Base-by-base conservation (phyloP, 2,797 vertebrate species). In the Staurois parvus region DNA sequence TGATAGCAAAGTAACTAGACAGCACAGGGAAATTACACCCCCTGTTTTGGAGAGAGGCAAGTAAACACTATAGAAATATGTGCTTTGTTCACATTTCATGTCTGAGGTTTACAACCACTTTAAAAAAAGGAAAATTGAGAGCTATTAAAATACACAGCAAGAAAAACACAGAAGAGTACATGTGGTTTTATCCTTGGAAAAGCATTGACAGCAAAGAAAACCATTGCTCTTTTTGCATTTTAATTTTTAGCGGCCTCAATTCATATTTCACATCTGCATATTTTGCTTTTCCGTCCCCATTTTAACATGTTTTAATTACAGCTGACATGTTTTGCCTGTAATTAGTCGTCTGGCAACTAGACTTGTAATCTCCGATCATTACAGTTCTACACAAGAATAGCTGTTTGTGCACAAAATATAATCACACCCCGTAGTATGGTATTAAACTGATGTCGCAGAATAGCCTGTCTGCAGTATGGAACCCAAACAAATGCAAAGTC, bases 331-430 rank as follows among this genome's bases (percentile, higher is more conserved):
- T 85, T 67, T 21, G 40, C 59, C 70, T 80, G 68, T 80, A 85
- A 85, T 85, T 85, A 85, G 62, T 32, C 12, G 52, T 72, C 64
- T 85, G 84, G 77, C 70, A 56, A 19, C 62, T 67, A 34, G 24
- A 68, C 9, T 42, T 79, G 79, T 66, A 79, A 66, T 85, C 59
- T 79, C 32, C 40, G 6, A 19, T 64, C 40, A 75, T 59, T 66
- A 67, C 21, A 72, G 12, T 69, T 68, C 21, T 10, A 62, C 26
- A 56, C 26, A 64, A 67, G 12, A 73, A 73, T 48, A 30, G 76
- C 84, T 73, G 66, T 45, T 72, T 79, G 83, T 29, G 59, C 69
- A 73, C 29, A 64, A 73, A 79, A 45, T 75, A 56, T 52, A 85
- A 85, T 80, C 37, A 80, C 75, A 75, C 40, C 56, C 74, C 52